Conservation (phyloP, 2,888 invertebrate genomes). For the Drosophila mulleri region DNA sequence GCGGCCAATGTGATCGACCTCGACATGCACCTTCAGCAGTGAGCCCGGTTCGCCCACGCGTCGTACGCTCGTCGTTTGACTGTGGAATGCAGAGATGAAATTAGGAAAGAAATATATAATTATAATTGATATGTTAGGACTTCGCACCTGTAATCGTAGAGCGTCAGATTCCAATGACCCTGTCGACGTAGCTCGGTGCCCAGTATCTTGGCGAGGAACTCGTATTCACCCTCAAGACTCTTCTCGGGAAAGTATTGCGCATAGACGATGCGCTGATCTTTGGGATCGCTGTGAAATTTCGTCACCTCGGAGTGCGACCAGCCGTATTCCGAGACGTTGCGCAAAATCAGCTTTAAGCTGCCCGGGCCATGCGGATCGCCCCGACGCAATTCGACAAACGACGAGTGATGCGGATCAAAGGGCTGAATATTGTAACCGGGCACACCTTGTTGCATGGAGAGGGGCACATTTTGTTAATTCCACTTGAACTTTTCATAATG, state of each 20-base stretch:
- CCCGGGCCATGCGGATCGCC: slow-evolving; percentile 88
- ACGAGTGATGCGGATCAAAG: slow-evolving; percentile 92
- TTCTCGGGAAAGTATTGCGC: slow-evolving; percentile 94
- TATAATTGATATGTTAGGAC: neutral
- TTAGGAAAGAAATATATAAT: neutral
- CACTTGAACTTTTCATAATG: neutral
- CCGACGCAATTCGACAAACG: slow-evolving; percentile 88
- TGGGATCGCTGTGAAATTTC: slow-evolving; percentile 90
- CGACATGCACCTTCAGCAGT: slow-evolving; percentile 88
- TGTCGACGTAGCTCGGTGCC: slow-evolving; percentile 88
- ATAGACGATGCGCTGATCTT: slow-evolving; percentile 89
- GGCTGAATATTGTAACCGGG: slow-evolving; percentile 90
- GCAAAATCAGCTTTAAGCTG: slow-evolving; percentile 90
- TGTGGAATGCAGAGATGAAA: slow-evolving; percentile 40
- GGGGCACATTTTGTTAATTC: neutral
- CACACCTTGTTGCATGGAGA: slow-evolving; percentile 86
- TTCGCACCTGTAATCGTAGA: slow-evolving; percentile 87
- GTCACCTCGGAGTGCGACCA: slow-evolving; percentile 92
- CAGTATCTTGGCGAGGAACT: slow-evolving; percentile 88
- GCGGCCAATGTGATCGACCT: slow-evolving; percentile 91
- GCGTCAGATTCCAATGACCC: slow-evolving; percentile 91
- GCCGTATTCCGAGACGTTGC: slow-evolving; percentile 90
- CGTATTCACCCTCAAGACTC: slow-evolving; percentile 89
- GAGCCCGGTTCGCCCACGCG: slow-evolving; percentile 85
- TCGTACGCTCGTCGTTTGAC: slow-evolving; percentile 86